Conservation (phyloP, 1,140 invertebrate species). For the Portunus trituberculatus region DNA sequence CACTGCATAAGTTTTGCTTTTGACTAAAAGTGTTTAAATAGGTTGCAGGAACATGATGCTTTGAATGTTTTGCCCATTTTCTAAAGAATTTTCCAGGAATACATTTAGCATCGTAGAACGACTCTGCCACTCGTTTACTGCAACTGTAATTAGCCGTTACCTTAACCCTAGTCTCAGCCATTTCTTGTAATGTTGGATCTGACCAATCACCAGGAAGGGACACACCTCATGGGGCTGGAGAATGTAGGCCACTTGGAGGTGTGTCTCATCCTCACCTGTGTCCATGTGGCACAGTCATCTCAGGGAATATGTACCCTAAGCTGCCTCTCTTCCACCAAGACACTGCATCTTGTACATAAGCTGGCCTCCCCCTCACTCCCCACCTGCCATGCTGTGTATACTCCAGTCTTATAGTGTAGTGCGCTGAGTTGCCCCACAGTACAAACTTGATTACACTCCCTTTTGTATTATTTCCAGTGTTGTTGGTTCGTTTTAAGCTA, state of each 20-base stretch:
- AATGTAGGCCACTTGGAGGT: constrained; percentile 30
- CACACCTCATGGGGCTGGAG: neutral
- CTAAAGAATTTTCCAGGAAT: neutral
- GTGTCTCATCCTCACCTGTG: constrained; percentile 54
- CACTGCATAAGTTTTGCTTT: neutral
- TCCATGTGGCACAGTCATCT: constrained; percentile 59
- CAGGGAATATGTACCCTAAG: constrained; percentile 66
- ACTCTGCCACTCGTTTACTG: neutral
- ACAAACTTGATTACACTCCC: neutral
- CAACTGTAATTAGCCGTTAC: neutral
- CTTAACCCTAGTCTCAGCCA: neutral
- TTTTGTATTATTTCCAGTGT: too few relatives aligned
- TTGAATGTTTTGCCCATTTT: constrained; percentile 3
- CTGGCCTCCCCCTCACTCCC: neutral
- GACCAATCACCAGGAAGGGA: constrained; percentile 10
- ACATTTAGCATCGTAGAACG: neutral
- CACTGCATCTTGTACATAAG: constrained; percentile 42
- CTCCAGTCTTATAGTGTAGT: neutral
- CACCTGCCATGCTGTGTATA: neutral
- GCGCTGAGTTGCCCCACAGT: constrained; percentile 14
- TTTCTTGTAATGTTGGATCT: constrained; percentile 15
- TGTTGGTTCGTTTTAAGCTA: neutral
- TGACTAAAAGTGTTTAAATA: neutral
- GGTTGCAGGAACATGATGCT: neutral
- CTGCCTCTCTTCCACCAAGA: constrained; percentile 50